Evolutionary conservation across 1,140 invertebrate species (phyloP), one percentile per base, ranked within the genome.

Genomic region (Conus betulinus): DNA sequence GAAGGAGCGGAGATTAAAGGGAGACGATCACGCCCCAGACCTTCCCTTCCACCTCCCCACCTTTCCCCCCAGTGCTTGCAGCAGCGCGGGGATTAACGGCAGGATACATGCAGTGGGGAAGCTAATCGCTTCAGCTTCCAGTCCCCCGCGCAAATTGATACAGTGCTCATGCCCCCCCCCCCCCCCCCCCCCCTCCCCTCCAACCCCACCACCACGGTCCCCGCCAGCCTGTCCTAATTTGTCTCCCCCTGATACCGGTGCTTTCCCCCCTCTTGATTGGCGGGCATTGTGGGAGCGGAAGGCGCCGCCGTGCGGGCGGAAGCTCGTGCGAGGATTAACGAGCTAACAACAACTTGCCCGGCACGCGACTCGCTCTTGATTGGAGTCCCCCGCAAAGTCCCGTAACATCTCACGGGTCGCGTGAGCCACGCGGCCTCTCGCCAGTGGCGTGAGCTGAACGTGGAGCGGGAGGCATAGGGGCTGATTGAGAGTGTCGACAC

Each of bases 381-480:
- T 87, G 55, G 55, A 60, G 8, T 57, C 39, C 51, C 85, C 85
- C 52, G 71, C 74, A 87, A 87, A 87, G 85, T 87, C 85, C 79
- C 85, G 85, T 76, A 53, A 55, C 53, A 78, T 87, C 85, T 87
- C 85, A 71, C 53, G 53, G 39, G 85, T 55, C 85, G 85, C 85
- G 85, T 87, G 85, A 87, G 85, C 85, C 85, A 87, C 85, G 85
- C 79, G 85, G 85, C 85, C n/a, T 53, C 51, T 53, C 74, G 52
- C 85, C 74, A 27, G 53, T n/a, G 85, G 85, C 25, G 85, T 10
- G 74, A 71, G 51, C 17, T 13, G 76, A 74, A 87, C 85, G 85
- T 87, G 85, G 57, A 76, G 20, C 57, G 71, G 39, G 74, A 57
- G 5, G 74, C 51, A 25, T 84, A n/a, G 39, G 71, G 85, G 74